Conservation (phyloP, 2,888 invertebrate genomes). For the Hybos culiciformis region DNA sequence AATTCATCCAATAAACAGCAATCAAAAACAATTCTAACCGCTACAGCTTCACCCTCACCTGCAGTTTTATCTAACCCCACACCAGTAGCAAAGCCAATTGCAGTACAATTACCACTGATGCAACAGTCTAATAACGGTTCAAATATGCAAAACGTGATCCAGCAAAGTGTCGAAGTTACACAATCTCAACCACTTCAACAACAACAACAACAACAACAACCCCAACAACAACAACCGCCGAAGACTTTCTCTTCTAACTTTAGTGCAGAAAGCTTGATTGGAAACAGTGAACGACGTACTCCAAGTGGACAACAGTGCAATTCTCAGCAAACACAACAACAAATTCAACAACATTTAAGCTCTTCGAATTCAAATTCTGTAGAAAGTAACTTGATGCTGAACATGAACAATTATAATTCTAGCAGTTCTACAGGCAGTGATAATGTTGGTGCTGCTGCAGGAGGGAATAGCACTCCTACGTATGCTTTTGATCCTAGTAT, state of each 20-base stretch:
- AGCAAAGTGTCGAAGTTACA: not conserved
- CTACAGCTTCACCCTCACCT: conserved; percentile 4
- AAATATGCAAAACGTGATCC: no score
- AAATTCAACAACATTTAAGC: conserved; percentile 23
- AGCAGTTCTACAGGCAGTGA: conserved; percentile 15
- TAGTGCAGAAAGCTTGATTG: conserved; percentile 28
- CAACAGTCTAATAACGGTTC: no score
- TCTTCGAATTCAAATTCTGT: conserved; percentile 25
- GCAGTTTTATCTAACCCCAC: conserved; percentile 25
- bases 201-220: conserved; percentile 6
- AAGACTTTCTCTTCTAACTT: conserved; percentile 31
- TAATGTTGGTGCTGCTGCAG: conserved; percentile 21
- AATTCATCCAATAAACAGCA: conserved; percentile 23
- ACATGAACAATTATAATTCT: conserved; percentile 23
- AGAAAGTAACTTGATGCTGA: conserved; percentile 27
- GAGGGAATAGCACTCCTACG: conserved; percentile 27
- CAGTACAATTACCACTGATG: conserved; percentile 24
- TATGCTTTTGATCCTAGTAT: conserved; percentile 23
- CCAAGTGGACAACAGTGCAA: conserved; percentile 23
- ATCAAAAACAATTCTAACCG: conserved; percentile 20
- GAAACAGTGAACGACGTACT: no score
- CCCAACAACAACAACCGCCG: conserved; percentile 2
- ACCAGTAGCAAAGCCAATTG: conserved; percentile 30
- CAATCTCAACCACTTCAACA: not conserved
- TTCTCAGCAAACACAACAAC: conserved; percentile 19